Base-by-base conservation (phyloP, 2,113 vertebrate species). In the Dendropsophus ebraccatus region DNA sequence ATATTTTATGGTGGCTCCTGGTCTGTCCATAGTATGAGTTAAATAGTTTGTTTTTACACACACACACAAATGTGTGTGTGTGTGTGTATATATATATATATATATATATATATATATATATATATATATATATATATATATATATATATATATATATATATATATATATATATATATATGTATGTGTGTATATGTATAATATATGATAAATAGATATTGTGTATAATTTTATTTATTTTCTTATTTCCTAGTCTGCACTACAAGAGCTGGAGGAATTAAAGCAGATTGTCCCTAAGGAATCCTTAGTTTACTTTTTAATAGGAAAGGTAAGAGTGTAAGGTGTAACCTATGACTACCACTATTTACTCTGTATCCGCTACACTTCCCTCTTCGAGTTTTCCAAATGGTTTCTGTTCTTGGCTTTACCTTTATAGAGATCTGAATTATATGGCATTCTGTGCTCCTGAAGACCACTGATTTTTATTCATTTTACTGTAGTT, bases 261-360 rank as follows among this genome's bases (percentile, higher is more conserved):
- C 97, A 99, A 94, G 98, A 99, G 95, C 93, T 99, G 94, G 97
- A 99, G 94, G 98, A 99, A 92, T 90, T 99, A 91, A 99, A 99
- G 89, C 97, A 99, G 91, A 99, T 99, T 54, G 98, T 99, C 91
- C 98, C 98, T 93, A 99, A 99, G 97, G 98, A 99, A 93, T 99
- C 98, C 87, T 95, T 99, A 89, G 97, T 99, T 94, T 99, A 99
- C 94, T 99, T 99, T 94, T 96, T 99, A 90, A 99, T 99, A 95
- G 97, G 97, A 95, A 99, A 99, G 97, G 98, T 99, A 94, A 92
- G 41, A 41, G 41, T 41, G 41, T 41, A 41, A 41, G 8, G 3
- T 41, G 41, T 41, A 41, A 41, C 8, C 4, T 41, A 41, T 41
- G 8, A 41, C 3, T 41, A 8, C 3, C 41, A 5, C 4, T 8